Conservation (phyloP, 1,140 invertebrate genomes). For the Neodiprion fabricii region DNA sequence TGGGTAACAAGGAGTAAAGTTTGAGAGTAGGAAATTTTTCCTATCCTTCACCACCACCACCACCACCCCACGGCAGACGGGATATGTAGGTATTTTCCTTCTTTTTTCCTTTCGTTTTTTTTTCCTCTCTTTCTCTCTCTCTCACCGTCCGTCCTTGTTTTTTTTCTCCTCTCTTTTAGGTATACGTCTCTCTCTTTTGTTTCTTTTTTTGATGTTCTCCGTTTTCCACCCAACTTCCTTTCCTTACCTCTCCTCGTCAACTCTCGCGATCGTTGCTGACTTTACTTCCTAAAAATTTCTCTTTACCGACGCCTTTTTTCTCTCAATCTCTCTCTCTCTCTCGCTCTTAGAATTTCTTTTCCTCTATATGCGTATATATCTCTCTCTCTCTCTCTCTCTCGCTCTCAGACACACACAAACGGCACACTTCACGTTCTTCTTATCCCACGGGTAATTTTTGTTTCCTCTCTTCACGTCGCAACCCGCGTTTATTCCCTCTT, state of each 20-base stretch:
- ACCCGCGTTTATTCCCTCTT: neutral
- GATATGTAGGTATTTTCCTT: slow-evolving; percentile 27
- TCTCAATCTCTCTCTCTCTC: neutral
- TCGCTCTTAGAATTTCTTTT: slow-evolving; percentile 19
- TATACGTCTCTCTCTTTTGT: slow-evolving; percentile 11
- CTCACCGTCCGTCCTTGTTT: neutral
- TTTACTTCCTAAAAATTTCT: too few relatives aligned
- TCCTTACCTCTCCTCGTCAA: slow-evolving; percentile 30
- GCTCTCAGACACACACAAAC: neutral
- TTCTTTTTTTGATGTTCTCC: neutral
- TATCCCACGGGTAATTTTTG: neutral
- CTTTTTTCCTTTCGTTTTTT: slow-evolving; percentile 20
- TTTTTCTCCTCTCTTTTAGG: neutral
- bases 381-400: too few relatives aligned
- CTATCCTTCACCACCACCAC: too few relatives aligned
- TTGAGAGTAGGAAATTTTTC: too few relatives aligned
- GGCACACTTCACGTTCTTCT: neutral
- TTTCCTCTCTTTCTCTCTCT: slow-evolving; percentile 24
- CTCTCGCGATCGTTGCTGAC: slow-evolving; percentile 15
- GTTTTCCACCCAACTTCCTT: neutral
- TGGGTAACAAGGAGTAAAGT: neutral
- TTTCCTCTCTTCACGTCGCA: neutral
- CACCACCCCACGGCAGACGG: neutral
- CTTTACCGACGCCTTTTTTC: too few relatives aligned
- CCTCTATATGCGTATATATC: too few relatives aligned